Conservation (phyloP, 2,797 vertebrate species). For the Melanotaenia boesemani region DNA sequence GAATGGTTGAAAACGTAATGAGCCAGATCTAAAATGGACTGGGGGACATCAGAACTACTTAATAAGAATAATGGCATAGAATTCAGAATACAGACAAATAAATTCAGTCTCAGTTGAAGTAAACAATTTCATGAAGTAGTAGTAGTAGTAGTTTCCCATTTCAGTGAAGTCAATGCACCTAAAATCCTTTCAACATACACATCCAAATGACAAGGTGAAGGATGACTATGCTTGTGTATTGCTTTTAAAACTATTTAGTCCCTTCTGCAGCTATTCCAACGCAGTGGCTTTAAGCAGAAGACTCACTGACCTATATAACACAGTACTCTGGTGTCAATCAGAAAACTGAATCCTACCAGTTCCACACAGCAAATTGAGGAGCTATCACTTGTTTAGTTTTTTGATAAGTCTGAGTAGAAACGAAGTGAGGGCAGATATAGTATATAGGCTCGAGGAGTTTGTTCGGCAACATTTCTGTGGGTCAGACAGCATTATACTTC, state of each 20-base stretch:
- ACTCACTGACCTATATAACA: constrained; percentile 67
- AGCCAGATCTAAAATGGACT: background rate
- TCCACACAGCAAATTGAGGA: constrained; percentile 75
- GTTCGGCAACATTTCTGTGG: constrained; percentile 62
- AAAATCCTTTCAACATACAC: too few relatives aligned
- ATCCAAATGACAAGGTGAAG: constrained; percentile 36
- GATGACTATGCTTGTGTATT: constrained; percentile 18
- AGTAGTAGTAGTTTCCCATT: background rate
- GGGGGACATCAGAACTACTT: background rate
- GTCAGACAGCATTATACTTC: constrained; percentile 72
- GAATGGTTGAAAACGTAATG: background rate
- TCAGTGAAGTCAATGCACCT: too few relatives aligned
- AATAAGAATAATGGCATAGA: background rate
- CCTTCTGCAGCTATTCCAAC: constrained; percentile 43
- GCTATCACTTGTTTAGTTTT: constrained; percentile 80
- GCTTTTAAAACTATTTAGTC: constrained; percentile 16
- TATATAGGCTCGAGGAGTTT: constrained; percentile 30
- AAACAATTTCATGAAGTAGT: background rate
- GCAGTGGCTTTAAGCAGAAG: too few relatives aligned
- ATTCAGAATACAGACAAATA: background rate
- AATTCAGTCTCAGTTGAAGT: background rate
- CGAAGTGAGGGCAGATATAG: constrained; percentile 5
- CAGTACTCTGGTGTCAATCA: constrained; percentile 60
- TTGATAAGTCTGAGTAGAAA: constrained; percentile 45
- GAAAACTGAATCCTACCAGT: constrained; percentile 77